phyloP scores from a whole-genome alignment of 1,140 invertebrate species.

The Bombyx mandarina region DNA sequence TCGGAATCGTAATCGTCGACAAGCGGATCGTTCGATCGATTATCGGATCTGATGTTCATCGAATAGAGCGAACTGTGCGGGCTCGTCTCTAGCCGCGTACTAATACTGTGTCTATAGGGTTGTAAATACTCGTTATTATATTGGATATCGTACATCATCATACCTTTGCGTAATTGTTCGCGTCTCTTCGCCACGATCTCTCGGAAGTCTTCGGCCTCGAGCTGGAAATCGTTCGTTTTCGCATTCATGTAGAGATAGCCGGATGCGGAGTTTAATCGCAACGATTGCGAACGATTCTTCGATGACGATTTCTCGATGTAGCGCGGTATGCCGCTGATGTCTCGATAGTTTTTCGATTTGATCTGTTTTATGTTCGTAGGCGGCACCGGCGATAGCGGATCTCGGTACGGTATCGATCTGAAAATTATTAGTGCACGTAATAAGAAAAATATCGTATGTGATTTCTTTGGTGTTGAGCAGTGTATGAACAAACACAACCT shows the following conservation, averaged over 20 bases:
- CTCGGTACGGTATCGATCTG: slow-evolving; percentile 60
- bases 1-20: slow-evolving; percentile 67
- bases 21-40: slow-evolving; percentile 61
- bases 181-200: slow-evolving; percentile 61
- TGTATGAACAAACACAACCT: no score
- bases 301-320: slow-evolving; percentile 61
- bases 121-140: slow-evolving; percentile 37
- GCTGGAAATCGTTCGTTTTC: slow-evolving; percentile 58
- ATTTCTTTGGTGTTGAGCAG: background rate
- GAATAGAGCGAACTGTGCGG: slow-evolving; percentile 58
- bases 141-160: slow-evolving; percentile 43
- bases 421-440: slow-evolving; percentile 14
- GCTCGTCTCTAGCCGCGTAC: slow-evolving; percentile 31
- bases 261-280: slow-evolving; percentile 63
- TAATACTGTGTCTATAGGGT: slow-evolving; percentile 31
- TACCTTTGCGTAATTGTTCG: slow-evolving; percentile 52
- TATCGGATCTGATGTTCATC: slow-evolving; percentile 51
- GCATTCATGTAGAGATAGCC: slow-evolving; percentile 70
- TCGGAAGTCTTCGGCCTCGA: slow-evolving; percentile 62
- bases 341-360: slow-evolving; percentile 42
- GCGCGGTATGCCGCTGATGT: slow-evolving; percentile 46
- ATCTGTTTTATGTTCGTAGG: slow-evolving; percentile 55
- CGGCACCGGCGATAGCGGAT: slow-evolving; percentile 60
- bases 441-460: no score
- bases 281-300: slow-evolving; percentile 53